Percentiles rank a stretch among this genome's conserved stretches.
phyloP scores from a whole-genome alignment of 2,797 vertebrate species.

The Thamnophis elegans region DNA sequence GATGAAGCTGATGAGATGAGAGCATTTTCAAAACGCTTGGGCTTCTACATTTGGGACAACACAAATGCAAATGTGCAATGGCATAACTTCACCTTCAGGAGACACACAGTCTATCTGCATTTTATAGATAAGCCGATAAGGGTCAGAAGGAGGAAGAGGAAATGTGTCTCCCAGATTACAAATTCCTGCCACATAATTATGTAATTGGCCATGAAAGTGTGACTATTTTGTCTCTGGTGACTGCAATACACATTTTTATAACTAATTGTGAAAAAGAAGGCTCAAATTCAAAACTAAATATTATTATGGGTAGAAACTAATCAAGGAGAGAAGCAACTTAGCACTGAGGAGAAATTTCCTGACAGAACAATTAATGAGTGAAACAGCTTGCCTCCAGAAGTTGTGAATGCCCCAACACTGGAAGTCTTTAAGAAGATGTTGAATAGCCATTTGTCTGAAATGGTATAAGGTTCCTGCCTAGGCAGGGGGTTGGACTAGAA shows the following conservation, averaged over 20 bases:
- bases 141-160: background rate
- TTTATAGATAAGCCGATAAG: background rate
- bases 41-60: background rate
- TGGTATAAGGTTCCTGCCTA: too few species aligned
- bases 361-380: too few species aligned
- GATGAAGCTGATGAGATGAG: background rate
- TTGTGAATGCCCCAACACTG: too few species aligned
- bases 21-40: background rate
- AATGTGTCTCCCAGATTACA: background rate
- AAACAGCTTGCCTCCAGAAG: too few species aligned
- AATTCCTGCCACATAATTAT: background rate
- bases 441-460: too few species aligned
- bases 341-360: too few species aligned
- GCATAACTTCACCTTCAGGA: background rate
- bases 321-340: too few species aligned
- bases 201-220: background rate
- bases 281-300: background rate
- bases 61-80: background rate
- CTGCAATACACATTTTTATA: background rate
- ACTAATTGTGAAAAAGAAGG: background rate
- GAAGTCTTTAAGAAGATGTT: too few species aligned
- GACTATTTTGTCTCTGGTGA: background rate
- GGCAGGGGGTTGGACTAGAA: too few species aligned
- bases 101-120: background rate
- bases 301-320: background rate